Base-by-base conservation (phyloP, 2,797 vertebrate genomes). In the Setipinna tenuifilis region DNA sequence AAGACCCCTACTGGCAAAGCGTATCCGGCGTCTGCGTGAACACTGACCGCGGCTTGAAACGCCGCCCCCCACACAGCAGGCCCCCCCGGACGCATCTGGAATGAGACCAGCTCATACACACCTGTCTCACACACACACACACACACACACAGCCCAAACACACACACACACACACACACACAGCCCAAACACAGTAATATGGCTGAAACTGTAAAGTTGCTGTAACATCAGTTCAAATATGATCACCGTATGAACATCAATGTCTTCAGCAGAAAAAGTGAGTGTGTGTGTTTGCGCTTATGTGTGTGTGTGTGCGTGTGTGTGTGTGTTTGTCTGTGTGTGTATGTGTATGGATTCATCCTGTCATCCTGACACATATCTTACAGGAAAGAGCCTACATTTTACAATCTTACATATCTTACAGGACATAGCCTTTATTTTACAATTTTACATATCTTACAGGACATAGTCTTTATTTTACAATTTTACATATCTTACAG, bases 71-170 rank as follows among this genome's bases (percentile, higher is more conserved):
- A 98, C 54, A 98, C 87, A 0, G 95, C 95, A 2, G 97, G 97
- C 16, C 97, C 97, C 0, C 98, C 97, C 0, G 97, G 97, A 61
- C 95, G 96, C 97, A 99, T 97, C 87, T 95, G 96, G 92, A 96
- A 98, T n/a, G 95, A 96, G 0, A 92, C 91, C 91, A 97, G 91
- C 91, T 99, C 98, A 19, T 96, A 98, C 9, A 97, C 93, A 85
- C 98, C 98, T 99, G 89, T 21, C 87, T 86, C 84, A 89, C 83
- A 89, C 25, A 78, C 80, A 83, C 80, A 83, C 35, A 86, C 21
- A 58, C 82, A 68, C 41, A 54, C 46, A 35, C 58, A 62, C 21
- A 57, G 5, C 16, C 21, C 48, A 84, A 19, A 44, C 19, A n/a
- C 3, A 71, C 48, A 58, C 7, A 82, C 59, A 83, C 25, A 65